Evolutionary conservation across 2,113 vertebrate species (phyloP).

Genomic region (Halcyon malimbica): DNA sequence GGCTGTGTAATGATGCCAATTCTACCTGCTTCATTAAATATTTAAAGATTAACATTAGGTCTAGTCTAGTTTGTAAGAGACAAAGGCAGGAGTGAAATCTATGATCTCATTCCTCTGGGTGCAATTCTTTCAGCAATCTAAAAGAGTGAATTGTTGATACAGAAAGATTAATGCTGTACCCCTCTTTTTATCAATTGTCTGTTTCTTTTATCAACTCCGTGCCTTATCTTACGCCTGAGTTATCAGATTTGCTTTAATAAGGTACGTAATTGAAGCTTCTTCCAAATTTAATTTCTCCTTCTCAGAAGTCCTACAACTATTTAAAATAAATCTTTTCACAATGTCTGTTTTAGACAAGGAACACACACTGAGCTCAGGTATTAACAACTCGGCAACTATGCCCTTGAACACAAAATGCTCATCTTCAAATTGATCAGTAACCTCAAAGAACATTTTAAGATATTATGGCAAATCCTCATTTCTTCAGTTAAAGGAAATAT

Average conservation of each 20-base stretch:
- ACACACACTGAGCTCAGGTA: not conserved
- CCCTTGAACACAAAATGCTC: not conserved
- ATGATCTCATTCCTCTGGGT: not conserved
- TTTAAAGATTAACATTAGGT: not conserved
- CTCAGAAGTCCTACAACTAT: not conserved
- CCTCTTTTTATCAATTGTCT: not conserved
- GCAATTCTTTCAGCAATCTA: not conserved
- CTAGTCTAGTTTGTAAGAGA: not conserved
- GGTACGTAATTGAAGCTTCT: not conserved
- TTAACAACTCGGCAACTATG: not conserved
- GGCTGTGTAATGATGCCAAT: not conserved
- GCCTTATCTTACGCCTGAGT: slow-evolving; percentile 7
- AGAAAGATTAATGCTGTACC: slow-evolving; percentile 13
- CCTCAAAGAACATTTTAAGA: not conserved
- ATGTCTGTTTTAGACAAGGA: not conserved
- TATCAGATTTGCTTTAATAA: slow-evolving; percentile 12
- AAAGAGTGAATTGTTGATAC: not conserved
- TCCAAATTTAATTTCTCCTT: slow-evolving; percentile 16
- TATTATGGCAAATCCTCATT: not conserved
- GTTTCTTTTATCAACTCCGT: not conserved
- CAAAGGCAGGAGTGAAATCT: not conserved
- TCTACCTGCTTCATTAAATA: not conserved
- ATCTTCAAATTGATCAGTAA: slow-evolving; percentile 19
- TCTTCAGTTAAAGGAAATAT: not conserved
- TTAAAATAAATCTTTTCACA: not conserved